Conservation (phyloP, 2,888 invertebrate species). For the Koerneria pararmatus region DNA sequence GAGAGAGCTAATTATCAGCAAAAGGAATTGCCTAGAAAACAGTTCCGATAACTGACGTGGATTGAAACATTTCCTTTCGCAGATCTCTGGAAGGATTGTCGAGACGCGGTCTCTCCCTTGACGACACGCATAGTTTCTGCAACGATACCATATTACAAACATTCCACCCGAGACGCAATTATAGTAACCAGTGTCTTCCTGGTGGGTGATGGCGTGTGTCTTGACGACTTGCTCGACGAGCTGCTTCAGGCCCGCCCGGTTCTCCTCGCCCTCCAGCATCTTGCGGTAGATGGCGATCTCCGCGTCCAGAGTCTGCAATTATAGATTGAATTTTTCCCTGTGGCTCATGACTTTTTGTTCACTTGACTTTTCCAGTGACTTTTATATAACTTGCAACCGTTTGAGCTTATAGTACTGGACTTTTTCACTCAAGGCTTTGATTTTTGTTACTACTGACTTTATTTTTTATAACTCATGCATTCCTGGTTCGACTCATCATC, state of each 20-base stretch:
- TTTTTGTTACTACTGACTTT: neutral
- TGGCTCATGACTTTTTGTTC: neutral
- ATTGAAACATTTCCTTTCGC: constrained; percentile 64
- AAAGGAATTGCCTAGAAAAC: neutral
- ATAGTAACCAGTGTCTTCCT: constrained; percentile 44
- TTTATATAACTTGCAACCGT: too few species aligned
- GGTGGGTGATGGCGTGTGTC: constrained; percentile 51
- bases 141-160: constrained; percentile 17
- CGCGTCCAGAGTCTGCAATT: constrained; percentile 63
- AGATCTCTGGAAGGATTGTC: constrained; percentile 64
- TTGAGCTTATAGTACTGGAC: too few species aligned
- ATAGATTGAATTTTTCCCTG: neutral
- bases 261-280: constrained; percentile 66
- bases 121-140: constrained; percentile 49
- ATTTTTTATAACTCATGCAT: too few species aligned
- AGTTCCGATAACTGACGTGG: constrained; percentile 30
- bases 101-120: constrained; percentile 63
- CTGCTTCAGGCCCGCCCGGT: constrained; percentile 60
- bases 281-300: constrained; percentile 67
- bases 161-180: neutral
- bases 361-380: too few species aligned
- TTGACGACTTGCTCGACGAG: constrained; percentile 59
- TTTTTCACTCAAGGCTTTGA: too few species aligned
- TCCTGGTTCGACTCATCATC: too few species aligned
- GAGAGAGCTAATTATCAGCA: too few species aligned